Conservation (phyloP, 2,888 invertebrate genomes). For the Acronicta psi region DNA sequence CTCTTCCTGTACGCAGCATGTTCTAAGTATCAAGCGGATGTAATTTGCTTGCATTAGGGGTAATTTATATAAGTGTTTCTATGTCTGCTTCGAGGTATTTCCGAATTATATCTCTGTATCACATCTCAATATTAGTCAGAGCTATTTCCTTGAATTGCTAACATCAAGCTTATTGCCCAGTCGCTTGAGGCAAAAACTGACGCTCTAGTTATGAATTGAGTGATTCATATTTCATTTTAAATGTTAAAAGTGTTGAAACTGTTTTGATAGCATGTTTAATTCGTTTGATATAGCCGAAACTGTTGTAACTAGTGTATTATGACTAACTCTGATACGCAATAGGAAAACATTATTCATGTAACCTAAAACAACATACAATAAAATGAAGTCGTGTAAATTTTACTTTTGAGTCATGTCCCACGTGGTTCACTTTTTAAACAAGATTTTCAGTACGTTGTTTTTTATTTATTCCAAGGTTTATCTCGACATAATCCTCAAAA, state of each 20-base stretch:
- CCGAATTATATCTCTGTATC: constrained; percentile 64
- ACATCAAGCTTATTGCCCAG: constrained; percentile 36
- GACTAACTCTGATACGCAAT: neutral
- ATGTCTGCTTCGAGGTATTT: constrained; percentile 62
- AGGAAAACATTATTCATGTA: neutral
- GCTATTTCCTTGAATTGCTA: constrained; percentile 56
- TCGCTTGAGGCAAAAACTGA: constrained; percentile 45
- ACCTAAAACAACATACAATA: too few relatives aligned
- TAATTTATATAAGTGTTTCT: constrained; percentile 69
- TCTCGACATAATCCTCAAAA: too few relatives aligned
- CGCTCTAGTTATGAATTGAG: constrained; percentile 47
- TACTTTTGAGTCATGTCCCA: too few relatives aligned
- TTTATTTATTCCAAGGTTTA: too few relatives aligned
- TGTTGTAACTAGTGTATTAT: neutral
- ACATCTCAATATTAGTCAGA: constrained; percentile 69
- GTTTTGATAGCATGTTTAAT: constrained; percentile 40
- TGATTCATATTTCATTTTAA: constrained; percentile 53
- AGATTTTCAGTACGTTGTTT: too few relatives aligned
- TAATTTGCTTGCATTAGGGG: constrained; percentile 69
- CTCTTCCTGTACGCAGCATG: constrained; percentile 21
- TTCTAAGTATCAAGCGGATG: constrained; percentile 57
- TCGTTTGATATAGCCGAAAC: constrained; percentile 28
- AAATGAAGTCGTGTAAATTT: too few relatives aligned
- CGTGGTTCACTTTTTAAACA: too few relatives aligned
- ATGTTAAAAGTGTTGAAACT: constrained; percentile 40